Evolutionary conservation across 64 coral and sea anemone genomes (phyloP).

Genomic region (Actinia equina): DNA sequence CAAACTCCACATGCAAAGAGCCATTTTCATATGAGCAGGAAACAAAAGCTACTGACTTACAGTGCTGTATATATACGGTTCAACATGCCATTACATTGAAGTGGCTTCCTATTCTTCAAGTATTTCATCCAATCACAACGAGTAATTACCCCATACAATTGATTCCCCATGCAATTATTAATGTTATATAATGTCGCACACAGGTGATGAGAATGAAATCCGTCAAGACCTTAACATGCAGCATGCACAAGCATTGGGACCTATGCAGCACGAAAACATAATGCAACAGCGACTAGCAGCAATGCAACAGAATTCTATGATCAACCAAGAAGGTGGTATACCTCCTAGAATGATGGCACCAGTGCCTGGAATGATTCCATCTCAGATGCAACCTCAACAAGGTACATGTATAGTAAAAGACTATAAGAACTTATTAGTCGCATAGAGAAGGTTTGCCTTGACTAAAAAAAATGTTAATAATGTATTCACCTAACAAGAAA

Average conservation of each 20-base stretch:
- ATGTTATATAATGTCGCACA: not conserved
- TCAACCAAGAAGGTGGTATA: not conserved
- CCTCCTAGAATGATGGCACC: constrained; percentile 33
- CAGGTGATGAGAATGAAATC: constrained; percentile 47
- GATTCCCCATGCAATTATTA: not conserved
- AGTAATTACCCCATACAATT: too few relatives aligned
- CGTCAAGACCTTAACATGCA: constrained; percentile 18
- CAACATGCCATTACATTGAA: too few relatives aligned
- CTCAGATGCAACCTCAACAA: constrained; percentile 40
- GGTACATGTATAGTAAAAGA: not conserved
- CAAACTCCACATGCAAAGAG: too few relatives aligned
- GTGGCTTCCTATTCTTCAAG: too few relatives aligned
- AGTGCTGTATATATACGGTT: too few relatives aligned
- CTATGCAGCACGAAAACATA: constrained; percentile 60
- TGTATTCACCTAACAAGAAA: too few relatives aligned
- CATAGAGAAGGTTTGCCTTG: too few relatives aligned
- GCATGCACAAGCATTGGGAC: constrained; percentile 35
- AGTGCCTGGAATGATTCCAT: constrained; percentile 30
- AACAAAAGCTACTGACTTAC: too few relatives aligned
- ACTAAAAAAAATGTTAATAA: too few relatives aligned
- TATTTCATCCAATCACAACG: too few relatives aligned
- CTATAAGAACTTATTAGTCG: not conserved
- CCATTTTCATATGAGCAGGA: not conserved
- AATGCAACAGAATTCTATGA: constrained; percentile 19
- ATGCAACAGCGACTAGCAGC: constrained; percentile 55